Base-by-base conservation (phyloP, 2,113 vertebrate species). In the Callipepla squamata region DNA sequence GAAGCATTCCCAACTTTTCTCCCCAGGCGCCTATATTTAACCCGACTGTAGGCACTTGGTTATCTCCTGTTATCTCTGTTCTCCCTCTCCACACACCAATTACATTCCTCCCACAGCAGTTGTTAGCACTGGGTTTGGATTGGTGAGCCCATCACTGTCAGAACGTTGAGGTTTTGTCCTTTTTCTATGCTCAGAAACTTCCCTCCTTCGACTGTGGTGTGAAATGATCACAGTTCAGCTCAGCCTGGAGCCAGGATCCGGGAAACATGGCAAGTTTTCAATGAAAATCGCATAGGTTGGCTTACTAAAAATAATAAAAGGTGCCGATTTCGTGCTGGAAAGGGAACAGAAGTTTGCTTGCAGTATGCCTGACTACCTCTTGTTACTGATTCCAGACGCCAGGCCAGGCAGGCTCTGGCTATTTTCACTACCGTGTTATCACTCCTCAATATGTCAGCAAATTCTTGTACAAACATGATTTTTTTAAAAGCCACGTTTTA, bases 401-500 rank as follows among this genome's bases (percentile, higher is more conserved):
- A 75, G 90, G 84, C 80, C 89, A 79, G 88, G 72, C 68, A 92
- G 83, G 92, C 58, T 96, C 97, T 97, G 97, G 96, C 94, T 96
- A 96, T 95, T 94, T 94, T 98, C 97, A 97, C 72, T 48, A 93
- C 88, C 47, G 6, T 95, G 81, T 96, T 97, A 97, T 97, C 97
- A 93, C 94, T 95, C 84, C 26, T 47, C 95, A 89, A 95, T 87
- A 89, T 97, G 97, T 97, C 97, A 97, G 97, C 96, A 95, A 96
- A 96, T 96, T 97, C 96, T 97, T 97, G 93, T 96, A 89, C 92
- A 96, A 94, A 92, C 91, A 79, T 80, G 93, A 93, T 84, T 88
- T 85, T 82, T 91, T 78, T 63, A 61, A 92, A 93, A 94, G 80
- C 84, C 93, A 32, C 79, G 40, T 90, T 96, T 95, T 94, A 94